Evolutionary conservation across 64 coral and sea anemone species (phyloP).

Genomic region (Montipora foliosa): DNA sequence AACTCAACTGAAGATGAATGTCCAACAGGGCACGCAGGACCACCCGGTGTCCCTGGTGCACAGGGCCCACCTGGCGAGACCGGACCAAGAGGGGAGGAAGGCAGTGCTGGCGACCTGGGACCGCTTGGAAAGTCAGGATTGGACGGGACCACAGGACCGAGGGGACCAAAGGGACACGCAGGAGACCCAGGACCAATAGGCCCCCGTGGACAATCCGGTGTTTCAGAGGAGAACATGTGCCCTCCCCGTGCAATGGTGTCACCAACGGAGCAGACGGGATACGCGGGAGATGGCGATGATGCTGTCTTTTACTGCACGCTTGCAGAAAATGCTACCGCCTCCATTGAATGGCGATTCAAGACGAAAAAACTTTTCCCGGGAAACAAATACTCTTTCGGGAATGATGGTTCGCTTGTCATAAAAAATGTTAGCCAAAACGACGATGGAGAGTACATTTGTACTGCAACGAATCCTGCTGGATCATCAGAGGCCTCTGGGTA

Average conservation of each 20-base stretch:
- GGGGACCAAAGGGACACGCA: conserved; percentile 6
- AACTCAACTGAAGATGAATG: conserved; percentile 27
- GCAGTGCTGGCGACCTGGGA: background rate
- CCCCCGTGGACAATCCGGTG: background rate
- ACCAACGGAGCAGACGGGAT: conserved; percentile 16
- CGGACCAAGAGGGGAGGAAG: conserved; percentile 20
- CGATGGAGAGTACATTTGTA: conserved; percentile 55
- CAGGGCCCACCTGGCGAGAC: conserved; percentile 21
- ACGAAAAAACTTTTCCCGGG: background rate
- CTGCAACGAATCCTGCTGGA: conserved; percentile 22
- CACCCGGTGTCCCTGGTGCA: conserved; percentile 2
- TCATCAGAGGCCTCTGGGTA: background rate
- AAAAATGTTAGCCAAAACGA: conserved; percentile 43
- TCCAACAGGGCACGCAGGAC: conserved; percentile 23
- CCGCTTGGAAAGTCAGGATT: background rate
- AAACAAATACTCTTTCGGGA: conserved; percentile 25
- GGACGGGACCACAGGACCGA: conserved; percentile 1
- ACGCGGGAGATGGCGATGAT: background rate
- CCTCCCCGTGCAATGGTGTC: conserved; percentile 12
- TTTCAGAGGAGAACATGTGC: background rate
- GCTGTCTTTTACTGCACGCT: conserved; percentile 23
- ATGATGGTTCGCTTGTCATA: conserved; percentile 22
- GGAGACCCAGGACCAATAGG: conserved; percentile 31
- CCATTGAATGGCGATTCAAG: conserved; percentile 14
- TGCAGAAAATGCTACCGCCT: background rate